Base-by-base conservation (phyloP, 2,888 invertebrate genomes). In the Acleris holmiana region DNA sequence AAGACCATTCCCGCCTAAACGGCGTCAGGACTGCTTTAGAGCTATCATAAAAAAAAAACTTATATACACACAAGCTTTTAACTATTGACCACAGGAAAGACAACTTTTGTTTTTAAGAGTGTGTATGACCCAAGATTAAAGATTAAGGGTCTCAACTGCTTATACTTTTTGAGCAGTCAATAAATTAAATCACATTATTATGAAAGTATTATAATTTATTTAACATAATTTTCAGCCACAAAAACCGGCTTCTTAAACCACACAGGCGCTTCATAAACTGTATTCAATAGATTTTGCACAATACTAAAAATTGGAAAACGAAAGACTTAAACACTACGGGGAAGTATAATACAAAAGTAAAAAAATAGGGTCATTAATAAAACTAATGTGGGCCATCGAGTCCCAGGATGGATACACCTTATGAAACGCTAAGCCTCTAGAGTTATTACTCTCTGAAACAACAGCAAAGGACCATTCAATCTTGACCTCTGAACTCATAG, bases 281-380 rank as follows among this genome's bases (percentile, higher is more conserved):
- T 86, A 88, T 76, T 73, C 75, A 75, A 74, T 61, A 51, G 58
- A 56, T 67, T 68, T 61, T 69, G 66, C 46, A 63, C 65, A 46
- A 64, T 69, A 65, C 71, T 59, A 71, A 71, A 77, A 77, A 74
- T 73, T 77, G 72, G 77, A 77, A 82, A 84, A 79, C 71, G 67
- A 73, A 77, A 78, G 74, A 82, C 89, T 87, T 90, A 91, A 74
- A 80, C 76, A 80, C 89, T 90, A 89, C 69, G 73, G 81, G 86
- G 86, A 88, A 90, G 82, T 91, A 91, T 91, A 79, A 85, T 90
- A 91, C 90, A 90, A 90, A 85, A 91, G 85, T 79, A 76, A 72
- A 72, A 75, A 68, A 70, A 70, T 72, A 61, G 68, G 57, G 54
- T 61, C 68, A 69, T 69, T 68, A 66, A 56, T 56, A 62, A 48